Evolutionary conservation across 2,113 vertebrate species (phyloP), one percentile per base, ranked within the genome.

Genomic region (Toxotes chatareus): DNA sequence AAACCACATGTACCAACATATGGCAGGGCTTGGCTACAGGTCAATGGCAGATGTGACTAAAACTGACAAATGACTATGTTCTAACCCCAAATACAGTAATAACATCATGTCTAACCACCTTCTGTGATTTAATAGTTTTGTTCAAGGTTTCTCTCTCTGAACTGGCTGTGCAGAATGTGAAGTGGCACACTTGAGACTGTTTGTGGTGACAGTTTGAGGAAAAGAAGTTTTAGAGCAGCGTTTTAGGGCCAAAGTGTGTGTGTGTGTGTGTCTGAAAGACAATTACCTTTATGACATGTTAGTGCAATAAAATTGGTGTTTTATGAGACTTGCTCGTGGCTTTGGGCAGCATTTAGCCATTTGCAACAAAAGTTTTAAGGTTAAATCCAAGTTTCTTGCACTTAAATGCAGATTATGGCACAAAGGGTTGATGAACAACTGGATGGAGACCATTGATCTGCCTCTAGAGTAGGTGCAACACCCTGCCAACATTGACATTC

Each of bases 211-310:
- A 77, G 61, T 62, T 71, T 1, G 40, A 51, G 55, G 68, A 72
- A 76, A 79, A 70, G 1, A 76, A 23, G 42, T 63, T 84, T 65
- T 60, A 63, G 17, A 86, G 76, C 59, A 49, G 62, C 59, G 51
- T 85, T 76, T 81, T 80, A 73, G 67, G 61, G 76, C 51, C 27
- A 27, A 27, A 27, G 67, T n/a, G 56, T 63, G 34, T 55, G 55
- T 68, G 55, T 56, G 67, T 44, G 34, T 23, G 51, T 11, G 36
- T 27, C 31, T 31, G 79, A 59, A 73, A 78, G 74, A 90, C 62
- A 83, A 89, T 88, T 87, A 86, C 82, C 69, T 85, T 89, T 90
- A 86, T 86, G 82, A 86, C 80, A 76, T 88, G 85, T 89, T 89
- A 76, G 80, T 77, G 88, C 80, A 90, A 86, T 92, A 91, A 84